These are phyloP conservation scores for Channa striata DNA, from an alignment of 2,797 vertebrate genomes.

Conservation along the genomic window DNA sequence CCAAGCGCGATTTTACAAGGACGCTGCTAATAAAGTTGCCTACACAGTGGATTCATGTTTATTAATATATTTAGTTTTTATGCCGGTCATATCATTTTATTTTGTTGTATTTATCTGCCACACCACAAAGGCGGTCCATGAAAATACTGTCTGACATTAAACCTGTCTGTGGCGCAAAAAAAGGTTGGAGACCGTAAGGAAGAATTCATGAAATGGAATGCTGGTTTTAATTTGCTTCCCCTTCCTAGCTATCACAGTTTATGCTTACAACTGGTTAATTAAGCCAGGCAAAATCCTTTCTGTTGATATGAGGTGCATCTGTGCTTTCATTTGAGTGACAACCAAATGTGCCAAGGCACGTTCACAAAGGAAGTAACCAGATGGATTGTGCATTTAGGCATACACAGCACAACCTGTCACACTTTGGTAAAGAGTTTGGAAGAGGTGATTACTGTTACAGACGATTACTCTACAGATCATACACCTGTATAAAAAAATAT, in stretches of 20 bases:
- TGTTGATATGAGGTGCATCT: background rate
- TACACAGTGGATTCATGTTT: too few species aligned
- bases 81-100: too few species aligned
- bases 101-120: too few species aligned
- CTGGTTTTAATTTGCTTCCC: background rate
- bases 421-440: background rate
- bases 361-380: background rate
- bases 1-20: too few species aligned
- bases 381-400: background rate
- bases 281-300: background rate
- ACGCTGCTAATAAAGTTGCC: too few species aligned
- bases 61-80: too few species aligned
- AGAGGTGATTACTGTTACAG: background rate
- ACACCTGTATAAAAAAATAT: too few species aligned
- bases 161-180: too few species aligned
- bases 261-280: background rate
- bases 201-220: background rate
- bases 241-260: background rate
- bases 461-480: too few species aligned
- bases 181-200: too few species aligned
- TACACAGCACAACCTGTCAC: background rate
- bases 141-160: too few species aligned
- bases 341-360: background rate
- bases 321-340: background rate
- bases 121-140: too few species aligned